phyloP scores from a whole-genome alignment of 2,113 vertebrate genomes.

The Petaurus breviceps region DNA sequence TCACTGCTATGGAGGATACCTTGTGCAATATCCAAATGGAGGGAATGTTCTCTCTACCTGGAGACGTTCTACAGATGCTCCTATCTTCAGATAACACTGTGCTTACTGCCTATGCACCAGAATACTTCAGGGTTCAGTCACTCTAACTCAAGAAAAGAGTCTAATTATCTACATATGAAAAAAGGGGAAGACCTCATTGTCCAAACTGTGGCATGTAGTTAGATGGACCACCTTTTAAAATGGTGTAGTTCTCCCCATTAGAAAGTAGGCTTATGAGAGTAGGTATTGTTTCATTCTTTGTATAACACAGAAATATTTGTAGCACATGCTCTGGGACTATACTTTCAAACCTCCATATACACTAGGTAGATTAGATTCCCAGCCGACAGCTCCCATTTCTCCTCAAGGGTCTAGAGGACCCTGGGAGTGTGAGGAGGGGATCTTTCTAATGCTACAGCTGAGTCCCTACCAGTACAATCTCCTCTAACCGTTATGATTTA shows the following conservation, averaged over 20 bases:
- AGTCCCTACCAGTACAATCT: not conserved
- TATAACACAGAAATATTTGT: not conserved
- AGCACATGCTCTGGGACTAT: not conserved
- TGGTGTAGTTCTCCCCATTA: not conserved
- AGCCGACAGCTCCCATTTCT: not conserved
- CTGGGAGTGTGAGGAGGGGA: not conserved
- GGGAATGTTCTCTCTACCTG: not conserved
- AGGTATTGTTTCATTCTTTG: not conserved
- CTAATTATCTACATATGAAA: not conserved
- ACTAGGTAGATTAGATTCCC: not conserved
- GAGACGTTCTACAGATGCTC: not conserved
- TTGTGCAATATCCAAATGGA: not conserved
- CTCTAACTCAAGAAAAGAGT: not conserved
- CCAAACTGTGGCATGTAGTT: not conserved
- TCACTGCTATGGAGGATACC: not conserved
- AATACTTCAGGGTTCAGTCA: not conserved
- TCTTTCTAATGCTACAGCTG: not conserved
- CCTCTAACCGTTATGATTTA: not conserved
- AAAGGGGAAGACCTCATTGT: not conserved
- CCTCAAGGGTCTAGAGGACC: not conserved
- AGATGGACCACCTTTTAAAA: not conserved
- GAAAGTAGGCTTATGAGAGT: not conserved
- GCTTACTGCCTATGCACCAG: not conserved
- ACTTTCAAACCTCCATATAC: not conserved
- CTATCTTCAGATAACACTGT: not conserved